These are phyloP conservation scores for Limnephilus marmoratus DNA, from an alignment of 2,888 invertebrate species.

Conservation along the genomic window DNA sequence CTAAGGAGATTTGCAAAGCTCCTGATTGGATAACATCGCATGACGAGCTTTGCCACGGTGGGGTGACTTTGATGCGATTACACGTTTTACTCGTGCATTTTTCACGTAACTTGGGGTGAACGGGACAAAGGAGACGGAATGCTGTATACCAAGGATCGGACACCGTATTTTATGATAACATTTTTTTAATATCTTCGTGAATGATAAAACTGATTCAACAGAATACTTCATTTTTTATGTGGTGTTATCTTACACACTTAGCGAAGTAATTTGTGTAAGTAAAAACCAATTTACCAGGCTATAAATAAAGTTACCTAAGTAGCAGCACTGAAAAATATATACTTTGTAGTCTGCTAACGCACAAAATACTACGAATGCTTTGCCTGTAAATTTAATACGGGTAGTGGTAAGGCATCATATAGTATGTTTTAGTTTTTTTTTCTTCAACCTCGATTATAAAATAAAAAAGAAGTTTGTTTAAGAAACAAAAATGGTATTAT, in stretches of 20 bases:
- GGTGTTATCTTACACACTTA: background rate
- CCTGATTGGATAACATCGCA: constrained; percentile 64
- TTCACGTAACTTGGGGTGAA: constrained; percentile 14
- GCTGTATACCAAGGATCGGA: background rate
- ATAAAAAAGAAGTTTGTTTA: no score
- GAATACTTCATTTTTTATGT: background rate
- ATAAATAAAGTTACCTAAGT: no score
- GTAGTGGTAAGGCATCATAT: no score
- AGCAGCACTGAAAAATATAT: no score
- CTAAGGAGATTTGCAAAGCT: constrained; percentile 41
- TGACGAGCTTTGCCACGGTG: constrained; percentile 60
- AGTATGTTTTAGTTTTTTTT: no score
- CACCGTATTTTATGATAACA: background rate
- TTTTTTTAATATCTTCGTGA: background rate
- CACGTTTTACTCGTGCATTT: constrained; percentile 59
- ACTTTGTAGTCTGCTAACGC: no score
- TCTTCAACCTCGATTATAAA: no score
- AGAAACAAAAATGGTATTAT: no score
- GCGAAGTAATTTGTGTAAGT: background rate
- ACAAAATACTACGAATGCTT: no score
- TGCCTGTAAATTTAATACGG: no score
- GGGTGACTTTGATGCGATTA: constrained; percentile 63
- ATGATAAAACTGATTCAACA: background rate
- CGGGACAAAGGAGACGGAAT: constrained; percentile 12
- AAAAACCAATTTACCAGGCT: no score